Evolutionary conservation across 2,113 vertebrate genomes (phyloP), one percentile per base, ranked within the genome.

Genomic region (Gambusia holbrooki): DNA sequence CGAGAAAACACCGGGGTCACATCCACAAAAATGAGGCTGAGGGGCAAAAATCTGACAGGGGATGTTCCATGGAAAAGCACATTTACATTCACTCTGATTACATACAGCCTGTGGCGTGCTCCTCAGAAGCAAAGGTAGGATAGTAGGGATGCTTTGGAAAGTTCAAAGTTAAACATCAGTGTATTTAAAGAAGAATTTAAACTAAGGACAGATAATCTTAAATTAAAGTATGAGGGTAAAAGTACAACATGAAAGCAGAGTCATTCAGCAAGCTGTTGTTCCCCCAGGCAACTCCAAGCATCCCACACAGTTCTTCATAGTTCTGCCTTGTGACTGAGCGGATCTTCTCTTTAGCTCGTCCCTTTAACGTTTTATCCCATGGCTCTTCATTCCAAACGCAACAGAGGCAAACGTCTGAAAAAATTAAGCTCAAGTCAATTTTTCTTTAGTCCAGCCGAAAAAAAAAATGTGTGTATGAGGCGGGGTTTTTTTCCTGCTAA

Each of bases 271-370:
- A 70, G 83, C 29, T 51, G 54, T 66, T 48, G 35, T 62, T 70
- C 81, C 83, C 60, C 51, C 85, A 73, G 83, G 86, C 67, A 28
- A 25, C 77, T 78, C n/a, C 73, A 66, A 73, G 9, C 73, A 73
- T 78, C 71, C 69, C 81, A 87, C 67, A 90, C 85, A 83, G 71
- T 35, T 76, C 72, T n/a, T 42, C 81, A 88, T 88, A 85, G 82
- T 87, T 78, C 72, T 58, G 84, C 88, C 89, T 91, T 91, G 90
- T 94, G 94, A 93, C 87, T 88, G 62, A 71, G 78, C 76, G 69
- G 22, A 54, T 85, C 70, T 83, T 82, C 79, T 84, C 84, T 80
- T 37, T 19, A 75, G 81, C 66, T 62, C 32, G 9, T 54, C 74
- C 28, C 30, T 77, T 77, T 79, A 71, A 75, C 48, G 74, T 35